Conservation (phyloP, 2,888 invertebrate genomes). For the Phalera bucephala region DNA sequence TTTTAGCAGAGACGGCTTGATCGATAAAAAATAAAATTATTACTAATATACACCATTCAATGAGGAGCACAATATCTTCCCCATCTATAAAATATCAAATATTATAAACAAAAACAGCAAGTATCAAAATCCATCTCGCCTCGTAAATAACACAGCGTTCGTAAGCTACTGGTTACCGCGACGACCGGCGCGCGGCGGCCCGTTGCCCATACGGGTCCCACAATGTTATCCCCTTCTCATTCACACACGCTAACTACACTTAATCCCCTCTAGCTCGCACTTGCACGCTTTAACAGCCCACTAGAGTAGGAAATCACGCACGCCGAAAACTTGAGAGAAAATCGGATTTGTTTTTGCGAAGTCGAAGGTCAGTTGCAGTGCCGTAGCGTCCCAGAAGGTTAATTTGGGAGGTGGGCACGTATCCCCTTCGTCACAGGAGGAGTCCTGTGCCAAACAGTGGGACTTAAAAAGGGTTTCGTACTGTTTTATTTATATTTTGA, state of each 20-base stretch:
- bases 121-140: constrained; percentile 49
- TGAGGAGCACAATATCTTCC: too few species aligned
- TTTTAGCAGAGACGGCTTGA: too few species aligned
- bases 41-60: too few species aligned
- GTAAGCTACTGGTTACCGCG: constrained; percentile 55
- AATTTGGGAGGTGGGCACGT: not conserved
- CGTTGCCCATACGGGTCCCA: constrained; percentile 30
- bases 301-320: constrained; percentile 1
- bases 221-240: constrained; percentile 21
- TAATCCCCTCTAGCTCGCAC: constrained; percentile 31
- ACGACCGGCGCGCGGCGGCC: constrained; percentile 32
- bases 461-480: too few species aligned
- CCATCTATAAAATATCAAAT: too few species aligned
- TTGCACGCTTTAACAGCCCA: not conserved
- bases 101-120: too few species aligned
- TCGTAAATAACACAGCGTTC: constrained; percentile 38
- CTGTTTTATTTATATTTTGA: too few species aligned
- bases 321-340: not conserved
- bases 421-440: too few species aligned
- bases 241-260: constrained; percentile 30
- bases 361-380: not conserved
- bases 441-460: too few species aligned
- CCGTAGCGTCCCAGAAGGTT: not conserved
- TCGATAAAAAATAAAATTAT: too few species aligned
- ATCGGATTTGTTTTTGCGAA: constrained; percentile 6